phyloP scores from a whole-genome alignment of 2,888 invertebrate genomes.

The Ectemnius continuus region DNA sequence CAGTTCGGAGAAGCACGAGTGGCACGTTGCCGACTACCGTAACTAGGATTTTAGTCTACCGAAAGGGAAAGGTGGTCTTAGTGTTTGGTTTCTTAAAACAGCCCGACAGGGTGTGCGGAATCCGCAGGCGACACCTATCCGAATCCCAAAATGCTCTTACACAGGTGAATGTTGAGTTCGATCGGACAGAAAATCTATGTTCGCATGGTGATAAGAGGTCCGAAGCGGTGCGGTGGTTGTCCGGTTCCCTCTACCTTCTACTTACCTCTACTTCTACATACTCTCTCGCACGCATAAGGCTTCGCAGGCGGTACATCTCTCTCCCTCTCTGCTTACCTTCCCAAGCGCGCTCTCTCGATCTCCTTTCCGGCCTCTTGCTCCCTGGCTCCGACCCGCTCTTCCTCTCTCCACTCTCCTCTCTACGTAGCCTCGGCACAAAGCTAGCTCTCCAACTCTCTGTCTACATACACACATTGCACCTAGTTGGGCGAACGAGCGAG shows the following conservation, averaged over 20 bases:
- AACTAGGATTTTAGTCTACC: no score
- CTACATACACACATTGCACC: neutral
- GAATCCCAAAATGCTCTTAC: constrained; percentile 59
- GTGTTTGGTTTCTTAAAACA: no score
- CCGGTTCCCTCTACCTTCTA: constrained; percentile 8
- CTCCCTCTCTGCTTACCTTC: constrained; percentile 13
- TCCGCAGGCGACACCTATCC: neutral
- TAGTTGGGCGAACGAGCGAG: no score
- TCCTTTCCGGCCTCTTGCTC: constrained; percentile 16
- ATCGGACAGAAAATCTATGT: constrained; percentile 73
- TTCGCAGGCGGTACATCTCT: constrained; percentile 40
- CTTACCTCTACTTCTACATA: constrained; percentile 28
- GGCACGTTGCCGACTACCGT: no score
- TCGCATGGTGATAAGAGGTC: constrained; percentile 70
- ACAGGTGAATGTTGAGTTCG: constrained; percentile 66
- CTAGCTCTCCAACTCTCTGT: neutral
- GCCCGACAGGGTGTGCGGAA: no score
- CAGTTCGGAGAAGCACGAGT: no score
- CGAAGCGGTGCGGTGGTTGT: constrained; percentile 25
- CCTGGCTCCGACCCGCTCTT: neutral
- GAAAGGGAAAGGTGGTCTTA: no score
- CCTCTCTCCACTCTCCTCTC: neutral
- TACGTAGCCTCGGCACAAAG: neutral
- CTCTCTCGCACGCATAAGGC: constrained; percentile 29
- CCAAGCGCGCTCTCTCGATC: constrained; percentile 6